Evolutionary conservation across 1,140 invertebrate genomes (phyloP), one percentile per base, ranked within the genome.

Genomic region (Nymphalis io): DNA sequence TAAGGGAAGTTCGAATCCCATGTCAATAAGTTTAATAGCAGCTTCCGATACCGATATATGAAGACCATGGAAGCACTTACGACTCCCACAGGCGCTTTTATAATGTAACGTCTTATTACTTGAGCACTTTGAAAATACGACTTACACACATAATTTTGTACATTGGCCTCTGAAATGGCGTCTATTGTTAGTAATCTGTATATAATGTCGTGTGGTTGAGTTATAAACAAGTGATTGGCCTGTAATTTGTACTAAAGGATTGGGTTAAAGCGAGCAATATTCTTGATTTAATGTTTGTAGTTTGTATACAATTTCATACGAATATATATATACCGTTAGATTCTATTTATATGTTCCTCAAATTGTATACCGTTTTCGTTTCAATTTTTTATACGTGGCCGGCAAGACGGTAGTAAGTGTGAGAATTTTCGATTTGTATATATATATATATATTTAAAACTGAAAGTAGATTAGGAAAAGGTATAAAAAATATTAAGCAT

Each of bases 71-170:
- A 69, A 67, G 63, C 64, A 62, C 70, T 72, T 72, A 72, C 60
- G 58, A 42, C 61, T 70, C 72, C 72, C 72, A 66, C 40, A 60
- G 72, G 72, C 72, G 63, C 68, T 63, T 74, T 74, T 74, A 74
- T 74, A 70, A 70, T 67, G 59, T 67, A 70, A 70, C 67, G 68
- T 68, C 61, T 70, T 70, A 70, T 70, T 64, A 70, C 61, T 74
- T 70, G 55, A 48, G 61, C 27, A 65, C 57, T 60, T 64, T 63
- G 62, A 40, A 70, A 70, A 70, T 63, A 70, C 61, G 61, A 63
- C 60, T 70, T 70, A 8, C 27, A 5, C 10, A 33, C 27, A 1
- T 33, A 33, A 46, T 16, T 15, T 46, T 42, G 40, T 42, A 3
- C 40, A 15, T n/a, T 46, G n/a, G 42, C 42, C 42, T 46, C 42